Evolutionary conservation across 2,888 invertebrate species (phyloP), one percentile per base, ranked within the genome.

Genomic region (Bombylius discolor): DNA sequence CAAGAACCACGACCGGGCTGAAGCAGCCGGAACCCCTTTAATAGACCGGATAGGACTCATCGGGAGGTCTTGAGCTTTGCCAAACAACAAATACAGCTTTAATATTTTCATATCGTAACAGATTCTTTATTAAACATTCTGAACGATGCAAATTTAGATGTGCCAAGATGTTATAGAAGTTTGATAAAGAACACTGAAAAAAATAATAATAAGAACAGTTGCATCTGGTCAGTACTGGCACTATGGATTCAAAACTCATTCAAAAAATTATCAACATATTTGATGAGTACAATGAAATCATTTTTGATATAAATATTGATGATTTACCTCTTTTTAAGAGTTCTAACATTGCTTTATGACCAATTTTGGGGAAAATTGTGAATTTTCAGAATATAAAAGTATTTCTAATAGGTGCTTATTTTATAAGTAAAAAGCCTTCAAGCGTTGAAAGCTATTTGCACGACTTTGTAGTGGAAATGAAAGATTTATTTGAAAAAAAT

Each of bases 281-380:
- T 39, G 14, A 49, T 46, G 52, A 36, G 11, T 57, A 57, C 57
- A 46, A 61, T 31, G 57, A 61, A 58, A 52, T 59, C 49, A 23
- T 59, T 56, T 46, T 52, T 9, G 58, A 59, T 49, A 50, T 61
- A 14, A 56, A 56, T 49, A 50, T 59, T n/a, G 59, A 59, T 39
- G 60, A 58, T 23, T 47, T 60, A 23, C 59, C 58, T 13, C 34
- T 58, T 45, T 60, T 56, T 45, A 60, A 57, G 46, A 60, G 60
- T 49, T 60, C 60, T 31, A 57, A 52, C 33, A 9, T 42, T 4
- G 55, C 56, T 53, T 54, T 60, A 33, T 60, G 58, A 59, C 57
- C 58, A 49, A 59, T 61, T 49, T 53, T 61, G 39, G 52, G 56
- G 46, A 56, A 53, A 50, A 44, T 60, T 32, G 34, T 55, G n/a